Percentiles rank a stretch among this genome's conserved stretches.
Evolutionary conservation across 2,797 vertebrate genomes (phyloP).

Genomic region (Muscicapa comitata): DNA sequence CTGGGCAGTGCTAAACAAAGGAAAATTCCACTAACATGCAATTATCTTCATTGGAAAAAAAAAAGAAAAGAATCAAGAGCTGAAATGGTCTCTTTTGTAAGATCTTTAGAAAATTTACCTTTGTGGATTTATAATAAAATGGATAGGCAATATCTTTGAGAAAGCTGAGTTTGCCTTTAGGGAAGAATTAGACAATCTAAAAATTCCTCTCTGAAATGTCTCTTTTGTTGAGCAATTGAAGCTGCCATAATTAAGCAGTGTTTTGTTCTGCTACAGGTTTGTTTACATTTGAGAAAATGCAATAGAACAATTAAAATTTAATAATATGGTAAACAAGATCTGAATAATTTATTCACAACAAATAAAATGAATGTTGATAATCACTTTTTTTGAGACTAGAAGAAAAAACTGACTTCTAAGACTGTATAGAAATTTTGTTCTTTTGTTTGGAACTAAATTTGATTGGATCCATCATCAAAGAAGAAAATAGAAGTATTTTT

Average conservation of each 20-base stretch:
- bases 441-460: neutral
- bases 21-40: neutral
- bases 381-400: neutral
- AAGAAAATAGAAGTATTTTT: neutral
- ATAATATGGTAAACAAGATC: slow-evolving; percentile 73
- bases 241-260: slow-evolving; percentile 41
- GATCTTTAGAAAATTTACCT: slow-evolving; percentile 12
- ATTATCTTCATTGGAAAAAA: neutral
- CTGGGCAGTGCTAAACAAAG: neutral
- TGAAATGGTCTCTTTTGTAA: neutral
- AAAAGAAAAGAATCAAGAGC: neutral
- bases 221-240: slow-evolving; percentile 45
- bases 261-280: slow-evolving; percentile 58
- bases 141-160: neutral
- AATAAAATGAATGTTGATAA: slow-evolving; percentile 60
- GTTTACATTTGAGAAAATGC: slow-evolving; percentile 67
- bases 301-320: slow-evolving; percentile 75
- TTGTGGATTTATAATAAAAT: neutral
- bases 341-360: slow-evolving; percentile 74
- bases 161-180: slow-evolving; percentile 5
- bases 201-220: slow-evolving; percentile 28
- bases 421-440: neutral
- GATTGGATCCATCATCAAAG: neutral
- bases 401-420: neutral
- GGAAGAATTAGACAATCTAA: neutral